phyloP scores from a whole-genome alignment of 1,140 invertebrate species.

The Ceratina japonica region DNA sequence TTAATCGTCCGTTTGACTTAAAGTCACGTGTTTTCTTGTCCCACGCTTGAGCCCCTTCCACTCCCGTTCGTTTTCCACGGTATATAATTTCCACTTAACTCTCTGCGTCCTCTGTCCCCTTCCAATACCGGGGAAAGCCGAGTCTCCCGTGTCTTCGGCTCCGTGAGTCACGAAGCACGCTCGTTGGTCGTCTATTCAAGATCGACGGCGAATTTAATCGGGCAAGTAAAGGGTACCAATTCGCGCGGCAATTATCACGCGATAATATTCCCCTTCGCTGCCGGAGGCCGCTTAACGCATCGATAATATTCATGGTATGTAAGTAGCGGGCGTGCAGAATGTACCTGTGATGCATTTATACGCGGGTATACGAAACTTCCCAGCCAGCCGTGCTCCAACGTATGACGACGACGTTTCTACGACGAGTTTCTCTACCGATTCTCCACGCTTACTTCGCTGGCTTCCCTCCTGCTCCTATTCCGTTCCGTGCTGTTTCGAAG shows the following conservation, averaged over 20 bases:
- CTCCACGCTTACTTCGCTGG: background rate
- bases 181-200: conserved; percentile 29
- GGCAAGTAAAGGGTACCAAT: conserved; percentile 41
- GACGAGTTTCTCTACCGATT: conserved; percentile 45
- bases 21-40: conserved; percentile 36
- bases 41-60: background rate
- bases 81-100: conserved; percentile 29
- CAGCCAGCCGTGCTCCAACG: no score
- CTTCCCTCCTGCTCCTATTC: background rate
- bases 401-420: conserved; percentile 12
- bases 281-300: conserved; percentile 54
- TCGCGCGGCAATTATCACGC: conserved; percentile 57
- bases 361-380: background rate
- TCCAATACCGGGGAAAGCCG: background rate
- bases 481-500: conserved; percentile 37
- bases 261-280: conserved; percentile 54
- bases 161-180: background rate
- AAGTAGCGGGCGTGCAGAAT: conserved; percentile 24
- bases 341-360: background rate
- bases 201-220: conserved; percentile 41
- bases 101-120: background rate
- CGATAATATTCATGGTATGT: conserved; percentile 60
- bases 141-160: background rate
- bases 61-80: conserved; percentile 10
- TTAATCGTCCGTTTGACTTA: conserved; percentile 53